A percentile compares a stretch with the other conserved stretches of the same genome.
These are phyloP conservation scores for Athalia cordata DNA, from an alignment of 2,888 invertebrate species.

Conservation along the genomic window DNA sequence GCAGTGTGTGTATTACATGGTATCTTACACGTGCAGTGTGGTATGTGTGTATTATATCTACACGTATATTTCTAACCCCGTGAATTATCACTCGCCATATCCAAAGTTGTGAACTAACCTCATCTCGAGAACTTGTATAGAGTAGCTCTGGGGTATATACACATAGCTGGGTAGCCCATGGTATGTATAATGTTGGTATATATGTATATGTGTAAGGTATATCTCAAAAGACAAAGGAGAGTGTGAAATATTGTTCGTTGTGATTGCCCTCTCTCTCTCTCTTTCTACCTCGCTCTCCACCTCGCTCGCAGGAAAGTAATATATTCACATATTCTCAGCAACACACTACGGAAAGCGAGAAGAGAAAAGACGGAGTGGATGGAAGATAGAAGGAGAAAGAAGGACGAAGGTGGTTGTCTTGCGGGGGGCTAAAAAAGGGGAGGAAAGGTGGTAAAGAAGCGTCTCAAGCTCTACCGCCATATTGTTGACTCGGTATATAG, in stretches of 20 bases:
- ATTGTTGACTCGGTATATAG: conserved; percentile 1
- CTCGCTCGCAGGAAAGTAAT: conserved; percentile 50
- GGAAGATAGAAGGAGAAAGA: neutral
- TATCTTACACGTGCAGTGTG: neutral
- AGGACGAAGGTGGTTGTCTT: neutral
- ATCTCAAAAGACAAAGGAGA: conserved; percentile 31
- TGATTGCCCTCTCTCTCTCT: conserved; percentile 28
- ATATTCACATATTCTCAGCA: conserved; percentile 62
- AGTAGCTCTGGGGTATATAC: neutral
- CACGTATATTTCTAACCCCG: neutral
- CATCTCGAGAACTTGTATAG: neutral
- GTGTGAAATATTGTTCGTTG: conserved; percentile 42
- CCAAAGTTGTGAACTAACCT: conserved; percentile 44
- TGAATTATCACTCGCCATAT: conserved; percentile 37
- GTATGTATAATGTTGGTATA: too few species aligned
- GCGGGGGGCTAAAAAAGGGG: neutral
- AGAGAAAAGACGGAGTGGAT: neutral
- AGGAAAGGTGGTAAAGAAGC: conserved; percentile 14
- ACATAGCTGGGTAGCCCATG: too few species aligned
- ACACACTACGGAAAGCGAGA: conserved; percentile 45
- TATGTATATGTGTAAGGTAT: too few species aligned
- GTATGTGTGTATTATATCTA: neutral
- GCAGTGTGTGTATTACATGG: too few species aligned
- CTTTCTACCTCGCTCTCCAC: neutral
- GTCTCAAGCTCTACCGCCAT: conserved; percentile 7